A percentile compares a stretch with the other conserved stretches of the same genome.
phyloP scores from a whole-genome alignment of 2,797 vertebrate species.

The Serranus cabrilla region DNA sequence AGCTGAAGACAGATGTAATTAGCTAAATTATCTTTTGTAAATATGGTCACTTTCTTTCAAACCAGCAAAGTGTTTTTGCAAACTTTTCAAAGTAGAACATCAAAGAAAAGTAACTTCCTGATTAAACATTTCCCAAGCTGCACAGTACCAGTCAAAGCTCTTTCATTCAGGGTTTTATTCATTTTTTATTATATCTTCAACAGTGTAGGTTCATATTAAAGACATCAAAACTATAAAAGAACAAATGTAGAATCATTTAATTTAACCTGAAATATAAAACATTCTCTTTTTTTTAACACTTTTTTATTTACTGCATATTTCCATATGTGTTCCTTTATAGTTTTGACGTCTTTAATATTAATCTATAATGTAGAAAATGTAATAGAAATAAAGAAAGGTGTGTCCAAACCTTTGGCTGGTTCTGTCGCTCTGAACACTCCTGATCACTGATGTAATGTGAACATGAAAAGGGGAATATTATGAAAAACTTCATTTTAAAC shows the following conservation, averaged over 20 bases:
- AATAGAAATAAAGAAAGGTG: no score
- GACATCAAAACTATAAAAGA: no score
- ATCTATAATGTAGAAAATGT: no score
- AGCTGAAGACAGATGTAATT: not conserved
- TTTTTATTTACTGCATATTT: no score
- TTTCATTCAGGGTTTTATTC: no score
- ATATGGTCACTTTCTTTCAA: constrained; percentile 27
- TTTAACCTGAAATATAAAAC: no score
- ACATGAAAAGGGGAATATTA: not conserved
- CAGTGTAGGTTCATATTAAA: no score
- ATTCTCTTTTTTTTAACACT: no score
- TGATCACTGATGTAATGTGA: not conserved
- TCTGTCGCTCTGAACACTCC: no score
- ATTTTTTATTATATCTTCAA: no score
- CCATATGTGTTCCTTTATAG: not conserved
- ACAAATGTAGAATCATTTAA: no score
- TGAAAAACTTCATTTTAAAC: not conserved
- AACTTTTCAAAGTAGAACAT: not conserved
- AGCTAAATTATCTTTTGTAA: not conserved
- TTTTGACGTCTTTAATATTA: not conserved
- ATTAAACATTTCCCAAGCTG: not conserved
- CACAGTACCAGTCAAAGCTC: no score
- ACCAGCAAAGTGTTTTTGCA: constrained; percentile 14
- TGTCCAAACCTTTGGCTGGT: not conserved
- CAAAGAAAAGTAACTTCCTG: not conserved